These are phyloP conservation scores for Onthophagus taurus DNA, from an alignment of 1,140 invertebrate species.

Conservation along the genomic window DNA sequence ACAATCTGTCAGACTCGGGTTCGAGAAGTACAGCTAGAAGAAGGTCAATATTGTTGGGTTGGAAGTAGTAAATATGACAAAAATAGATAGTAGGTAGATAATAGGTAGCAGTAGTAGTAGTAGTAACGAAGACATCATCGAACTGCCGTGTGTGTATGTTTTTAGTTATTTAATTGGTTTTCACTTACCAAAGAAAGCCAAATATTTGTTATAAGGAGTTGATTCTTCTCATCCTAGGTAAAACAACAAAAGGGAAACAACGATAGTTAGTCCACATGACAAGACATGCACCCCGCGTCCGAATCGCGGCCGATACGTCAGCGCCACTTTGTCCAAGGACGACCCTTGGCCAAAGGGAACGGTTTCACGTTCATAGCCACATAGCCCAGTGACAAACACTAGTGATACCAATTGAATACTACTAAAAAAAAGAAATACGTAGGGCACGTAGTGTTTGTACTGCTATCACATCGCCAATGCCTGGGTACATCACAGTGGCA, in stretches of 20 bases:
- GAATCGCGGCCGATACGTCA: constrained; percentile 10
- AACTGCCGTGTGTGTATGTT: constrained; percentile 43
- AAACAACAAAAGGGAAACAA: constrained; percentile 55
- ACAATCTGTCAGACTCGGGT: too few relatives aligned
- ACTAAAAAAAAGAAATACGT: constrained; percentile 1
- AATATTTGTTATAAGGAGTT: constrained; percentile 80
- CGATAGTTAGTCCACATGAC: constrained; percentile 47
- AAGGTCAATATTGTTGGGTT: not conserved
- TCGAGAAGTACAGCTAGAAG: not conserved
- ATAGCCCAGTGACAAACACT: constrained; percentile 33
- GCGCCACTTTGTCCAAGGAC: not conserved
- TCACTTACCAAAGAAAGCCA: constrained; percentile 82
- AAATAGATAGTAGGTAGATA: not conserved
- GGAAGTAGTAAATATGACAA: not conserved
- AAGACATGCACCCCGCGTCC: constrained; percentile 30
- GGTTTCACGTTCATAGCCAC: constrained; percentile 35
- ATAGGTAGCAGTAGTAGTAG: not conserved
- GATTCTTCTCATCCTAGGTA: constrained; percentile 42
- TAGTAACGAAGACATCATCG: constrained; percentile 22
- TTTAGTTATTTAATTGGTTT: constrained; percentile 42
- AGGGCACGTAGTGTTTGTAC: constrained; percentile 24
- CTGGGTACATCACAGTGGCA: constrained; percentile 47
- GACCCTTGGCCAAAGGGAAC: constrained; percentile 3
- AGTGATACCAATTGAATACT: constrained; percentile 15
- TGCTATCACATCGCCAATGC: constrained; percentile 34